Evolutionary conservation across 2,113 vertebrate genomes (phyloP), one percentile per base, ranked within the genome.

Genomic region (Lagopus muta): DNA sequence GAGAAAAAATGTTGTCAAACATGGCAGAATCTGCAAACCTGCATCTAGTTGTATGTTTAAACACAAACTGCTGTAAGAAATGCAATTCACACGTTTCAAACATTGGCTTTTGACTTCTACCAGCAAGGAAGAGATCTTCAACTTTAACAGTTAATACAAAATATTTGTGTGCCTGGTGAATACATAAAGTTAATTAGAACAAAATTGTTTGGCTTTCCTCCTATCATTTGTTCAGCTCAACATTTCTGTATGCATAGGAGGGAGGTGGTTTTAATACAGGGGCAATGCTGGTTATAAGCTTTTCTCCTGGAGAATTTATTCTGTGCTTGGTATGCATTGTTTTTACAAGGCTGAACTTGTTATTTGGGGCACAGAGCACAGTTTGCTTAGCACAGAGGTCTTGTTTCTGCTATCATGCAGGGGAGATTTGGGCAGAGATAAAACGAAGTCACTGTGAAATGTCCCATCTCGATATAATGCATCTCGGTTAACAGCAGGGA

Each of bases 401-500:
- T 82, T 84, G 67, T 81, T 96, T 93, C 75, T 91, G 6, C 52
- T 85, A 60, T 17, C 48, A 32, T 27, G 36, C 70, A 75, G 74
- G 57, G 43, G 84, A 84, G 71, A 88, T 90, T 30, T 70, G 42
- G 54, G 48, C 55, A 82, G 67, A 91, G 81, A 88, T 84, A 91
- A 95, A 96, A 92, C 52, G 25, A 27, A 88, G 3, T 85, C 40
- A 48, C 60, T 84, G 57, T 62, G 79, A 84, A 93, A 86, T 65
- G 45, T 93, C 87, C 80, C 54, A 57, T 91, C 61, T 92, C 84
- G 64, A 10, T 82, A 77, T 58, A 82, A 92, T 73, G 66, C 30
- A 60, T 89, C 76, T 95, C 57, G 2, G 13, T 75, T 84, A 94
- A 73, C 93, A 94, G 69, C 88, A 93, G 76, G 82, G 84, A 82